Evolutionary conservation across 2,888 invertebrate species (phyloP).

Genomic region (Tortricodes alternella): DNA sequence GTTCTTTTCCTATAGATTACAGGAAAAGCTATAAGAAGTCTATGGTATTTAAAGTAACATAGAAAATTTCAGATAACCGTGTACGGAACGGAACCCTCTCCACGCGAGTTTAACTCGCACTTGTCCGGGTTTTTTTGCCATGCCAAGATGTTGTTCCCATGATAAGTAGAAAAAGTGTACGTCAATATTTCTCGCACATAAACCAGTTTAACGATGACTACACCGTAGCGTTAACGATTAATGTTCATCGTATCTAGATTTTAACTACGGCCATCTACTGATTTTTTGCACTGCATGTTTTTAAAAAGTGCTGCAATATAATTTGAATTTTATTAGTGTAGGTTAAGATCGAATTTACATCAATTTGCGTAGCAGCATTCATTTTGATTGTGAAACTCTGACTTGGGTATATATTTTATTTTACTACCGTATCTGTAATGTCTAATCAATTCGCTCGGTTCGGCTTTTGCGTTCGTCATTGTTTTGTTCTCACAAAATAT

Average conservation of each 20-base stretch:
- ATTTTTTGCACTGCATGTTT: slow-evolving; percentile 8
- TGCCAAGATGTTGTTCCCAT: no score
- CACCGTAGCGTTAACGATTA: not conserved
- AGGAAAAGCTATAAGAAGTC: no score
- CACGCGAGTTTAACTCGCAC: no score
- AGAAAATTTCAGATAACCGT: no score
- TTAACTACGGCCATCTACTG: slow-evolving; percentile 4
- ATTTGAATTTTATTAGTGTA: not conserved
- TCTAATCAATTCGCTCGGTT: slow-evolving; percentile 21
- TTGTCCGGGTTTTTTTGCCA: no score
- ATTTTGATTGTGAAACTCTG: not conserved
- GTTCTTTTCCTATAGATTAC: no score
- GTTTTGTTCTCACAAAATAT: not conserved
- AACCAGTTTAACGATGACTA: slow-evolving; percentile 5
- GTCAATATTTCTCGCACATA: not conserved
- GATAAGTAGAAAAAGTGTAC: no score
- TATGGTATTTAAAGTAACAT: no score
- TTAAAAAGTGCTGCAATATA: not conserved
- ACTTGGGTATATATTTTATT: slow-evolving; percentile 13
- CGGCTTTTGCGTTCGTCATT: no score
- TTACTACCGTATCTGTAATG: slow-evolving; percentile 8
- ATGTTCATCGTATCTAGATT: slow-evolving; percentile 13
- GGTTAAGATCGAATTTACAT: not conserved
- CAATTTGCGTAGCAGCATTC: not conserved
- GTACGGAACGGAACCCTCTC: no score